Conservation (phyloP, 2,113 vertebrate genomes). For the Ophthalmolycus amberensis region DNA sequence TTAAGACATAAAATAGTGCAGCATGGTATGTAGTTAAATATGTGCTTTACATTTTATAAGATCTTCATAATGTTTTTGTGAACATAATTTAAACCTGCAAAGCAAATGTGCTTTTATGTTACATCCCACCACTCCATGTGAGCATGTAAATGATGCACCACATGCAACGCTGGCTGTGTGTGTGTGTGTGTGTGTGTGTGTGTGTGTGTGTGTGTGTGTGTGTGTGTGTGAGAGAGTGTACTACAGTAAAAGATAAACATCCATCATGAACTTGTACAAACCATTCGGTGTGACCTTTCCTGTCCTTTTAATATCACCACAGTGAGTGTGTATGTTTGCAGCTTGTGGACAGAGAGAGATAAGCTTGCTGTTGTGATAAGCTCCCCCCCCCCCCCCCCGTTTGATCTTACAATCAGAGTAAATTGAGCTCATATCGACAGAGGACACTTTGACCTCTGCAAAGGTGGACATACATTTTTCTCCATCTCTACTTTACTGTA, state of each 20-base stretch:
- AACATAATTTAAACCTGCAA: neutral
- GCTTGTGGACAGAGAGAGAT: conserved; percentile 31
- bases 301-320: conserved; percentile 27
- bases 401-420: conserved; percentile 55
- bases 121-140: neutral
- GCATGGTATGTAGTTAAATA: neutral
- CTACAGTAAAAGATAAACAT: neutral
- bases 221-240: neutral
- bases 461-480: neutral
- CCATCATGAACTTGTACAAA: neutral
- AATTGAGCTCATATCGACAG: conserved; percentile 21
- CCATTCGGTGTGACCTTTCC: conserved; percentile 24
- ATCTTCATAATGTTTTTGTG: neutral
- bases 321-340: conserved; percentile 10
- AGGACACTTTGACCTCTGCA: conserved; percentile 51
- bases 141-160: neutral
- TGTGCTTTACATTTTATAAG: neutral
- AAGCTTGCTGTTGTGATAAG: conserved; percentile 39
- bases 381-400: neutral
- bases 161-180: neutral
- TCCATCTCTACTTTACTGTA: neutral
- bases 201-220: neutral
- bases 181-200: neutral
- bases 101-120: neutral
- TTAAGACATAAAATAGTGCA: neutral